Evolutionary conservation across 2,888 invertebrate genomes (phyloP).

Genomic region (Sthenelais limicola): DNA sequence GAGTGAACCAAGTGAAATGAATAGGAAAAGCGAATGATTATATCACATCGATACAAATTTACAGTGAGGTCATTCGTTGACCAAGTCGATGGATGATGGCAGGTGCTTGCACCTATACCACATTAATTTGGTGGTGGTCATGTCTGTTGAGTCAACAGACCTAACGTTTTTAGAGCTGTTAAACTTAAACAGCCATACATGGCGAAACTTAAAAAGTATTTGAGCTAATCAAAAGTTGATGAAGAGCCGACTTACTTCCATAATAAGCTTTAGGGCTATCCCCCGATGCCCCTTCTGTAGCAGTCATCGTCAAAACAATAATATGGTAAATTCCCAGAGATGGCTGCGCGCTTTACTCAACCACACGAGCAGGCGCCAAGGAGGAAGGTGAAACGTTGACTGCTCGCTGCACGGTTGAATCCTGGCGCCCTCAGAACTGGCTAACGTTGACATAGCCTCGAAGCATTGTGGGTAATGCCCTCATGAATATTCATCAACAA

Average conservation of each 20-base stretch:
- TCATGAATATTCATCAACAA: constrained; percentile 7
- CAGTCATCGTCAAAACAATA: constrained; percentile 21
- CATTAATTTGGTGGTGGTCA: not conserved
- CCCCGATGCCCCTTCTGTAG: constrained; percentile 35
- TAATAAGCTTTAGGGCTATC: constrained; percentile 41
- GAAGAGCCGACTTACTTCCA: constrained; percentile 45
- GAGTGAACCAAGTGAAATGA: no score
- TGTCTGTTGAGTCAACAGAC: no score
- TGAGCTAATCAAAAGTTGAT: no score
- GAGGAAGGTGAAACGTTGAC: no score
- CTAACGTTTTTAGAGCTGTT: no score
- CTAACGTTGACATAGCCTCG: constrained; percentile 26
- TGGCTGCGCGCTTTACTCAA: not conserved
- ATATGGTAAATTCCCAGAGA: constrained; percentile 16
- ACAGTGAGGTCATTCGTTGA: no score
- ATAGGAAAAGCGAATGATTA: no score
- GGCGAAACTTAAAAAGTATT: no score
- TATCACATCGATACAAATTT: no score
- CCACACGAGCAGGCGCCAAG: no score
- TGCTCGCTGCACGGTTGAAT: constrained; percentile 38
- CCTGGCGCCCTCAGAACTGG: constrained; percentile 25
- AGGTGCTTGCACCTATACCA: not conserved
- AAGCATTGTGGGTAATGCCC: no score
- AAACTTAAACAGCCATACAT: no score
- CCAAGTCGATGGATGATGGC: not conserved